phyloP scores from a whole-genome alignment of 2,113 vertebrate genomes.

The Bucco capensis region DNA sequence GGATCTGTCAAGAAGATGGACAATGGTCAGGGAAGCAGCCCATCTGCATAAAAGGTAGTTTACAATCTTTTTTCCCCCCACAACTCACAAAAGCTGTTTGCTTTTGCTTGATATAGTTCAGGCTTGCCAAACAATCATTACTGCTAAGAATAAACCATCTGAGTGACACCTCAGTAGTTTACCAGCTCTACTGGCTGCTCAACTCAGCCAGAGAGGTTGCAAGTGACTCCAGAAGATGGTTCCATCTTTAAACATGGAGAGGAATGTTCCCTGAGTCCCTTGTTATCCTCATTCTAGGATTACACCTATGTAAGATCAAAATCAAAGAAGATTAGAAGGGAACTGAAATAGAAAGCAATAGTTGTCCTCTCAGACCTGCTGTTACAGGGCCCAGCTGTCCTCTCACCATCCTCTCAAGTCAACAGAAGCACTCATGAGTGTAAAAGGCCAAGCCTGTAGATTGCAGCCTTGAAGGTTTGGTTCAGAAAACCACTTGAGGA shows the following conservation, averaged over 20 bases:
- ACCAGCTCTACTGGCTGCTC: not conserved
- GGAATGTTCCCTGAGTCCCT: not conserved
- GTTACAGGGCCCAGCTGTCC: not conserved
- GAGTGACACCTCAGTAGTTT: not conserved
- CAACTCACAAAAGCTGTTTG: not conserved
- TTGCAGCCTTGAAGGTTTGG: not conserved
- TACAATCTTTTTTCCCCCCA: not conserved
- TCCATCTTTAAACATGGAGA: not conserved
- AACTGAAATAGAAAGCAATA: not conserved
- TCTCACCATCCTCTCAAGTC: not conserved
- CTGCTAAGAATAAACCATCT: not conserved
- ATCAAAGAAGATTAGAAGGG: not conserved
- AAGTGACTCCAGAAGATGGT: not conserved
- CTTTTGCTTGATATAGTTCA: not conserved
- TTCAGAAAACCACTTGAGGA: not conserved
- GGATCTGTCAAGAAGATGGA: constrained; percentile 85
- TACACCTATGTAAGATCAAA: not conserved
- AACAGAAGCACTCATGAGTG: not conserved
- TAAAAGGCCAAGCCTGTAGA: not conserved
- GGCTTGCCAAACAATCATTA: not conserved
- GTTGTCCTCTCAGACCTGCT: not conserved
- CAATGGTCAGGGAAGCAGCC: constrained; percentile 91
- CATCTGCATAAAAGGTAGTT: constrained; percentile 88
- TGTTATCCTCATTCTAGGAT: not conserved
- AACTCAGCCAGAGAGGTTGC: not conserved